A percentile compares a stretch with the other conserved stretches of the same genome.
These are phyloP conservation scores for Automeris io DNA, from an alignment of 2,888 invertebrate species.

Conservation along the genomic window DNA sequence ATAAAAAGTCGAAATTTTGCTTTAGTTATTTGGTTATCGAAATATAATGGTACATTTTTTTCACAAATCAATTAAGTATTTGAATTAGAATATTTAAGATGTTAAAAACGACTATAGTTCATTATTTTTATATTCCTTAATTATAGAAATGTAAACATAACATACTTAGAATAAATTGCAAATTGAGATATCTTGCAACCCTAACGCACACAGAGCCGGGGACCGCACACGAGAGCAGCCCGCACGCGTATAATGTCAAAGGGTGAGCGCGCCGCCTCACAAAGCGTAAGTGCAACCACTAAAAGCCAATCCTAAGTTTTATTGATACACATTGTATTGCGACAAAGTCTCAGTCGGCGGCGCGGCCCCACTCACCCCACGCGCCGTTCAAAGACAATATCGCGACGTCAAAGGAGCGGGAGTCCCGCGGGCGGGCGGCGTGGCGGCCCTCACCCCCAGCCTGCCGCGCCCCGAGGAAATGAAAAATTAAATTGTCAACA, in stretches of 20 bases:
- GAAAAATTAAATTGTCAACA: slow-evolving; percentile 78
- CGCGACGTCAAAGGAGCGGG: slow-evolving; percentile 75
- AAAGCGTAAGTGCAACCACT: slow-evolving; percentile 78
- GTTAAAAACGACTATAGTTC: too few species aligned
- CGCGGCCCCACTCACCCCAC: slow-evolving; percentile 69
- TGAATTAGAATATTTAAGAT: too few species aligned
- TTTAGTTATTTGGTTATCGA: too few species aligned
- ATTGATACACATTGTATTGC: slow-evolving; percentile 78
- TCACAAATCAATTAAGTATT: too few species aligned
- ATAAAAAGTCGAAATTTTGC: too few species aligned
- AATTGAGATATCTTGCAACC: too few species aligned
- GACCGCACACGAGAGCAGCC: slow-evolving; percentile 34
- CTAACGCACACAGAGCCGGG: slow-evolving; percentile 25
- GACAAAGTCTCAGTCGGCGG: slow-evolving; percentile 74
- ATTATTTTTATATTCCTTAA: too few species aligned
- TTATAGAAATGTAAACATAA: too few species aligned
- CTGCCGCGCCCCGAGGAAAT: slow-evolving; percentile 68
- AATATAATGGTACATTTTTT: too few species aligned
- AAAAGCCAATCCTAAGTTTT: slow-evolving; percentile 79
- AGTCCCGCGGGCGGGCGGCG: slow-evolving; percentile 47
- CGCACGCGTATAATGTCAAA: slow-evolving; percentile 74
- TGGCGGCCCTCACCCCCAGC: slow-evolving; percentile 39
- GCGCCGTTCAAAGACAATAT: slow-evolving; percentile 76
- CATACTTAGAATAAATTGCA: too few species aligned
- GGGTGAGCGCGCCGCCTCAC: slow-evolving; percentile 75